These are phyloP conservation scores for Helostoma temminkii DNA, from an alignment of 2,797 vertebrate species.

Conservation along the genomic window DNA sequence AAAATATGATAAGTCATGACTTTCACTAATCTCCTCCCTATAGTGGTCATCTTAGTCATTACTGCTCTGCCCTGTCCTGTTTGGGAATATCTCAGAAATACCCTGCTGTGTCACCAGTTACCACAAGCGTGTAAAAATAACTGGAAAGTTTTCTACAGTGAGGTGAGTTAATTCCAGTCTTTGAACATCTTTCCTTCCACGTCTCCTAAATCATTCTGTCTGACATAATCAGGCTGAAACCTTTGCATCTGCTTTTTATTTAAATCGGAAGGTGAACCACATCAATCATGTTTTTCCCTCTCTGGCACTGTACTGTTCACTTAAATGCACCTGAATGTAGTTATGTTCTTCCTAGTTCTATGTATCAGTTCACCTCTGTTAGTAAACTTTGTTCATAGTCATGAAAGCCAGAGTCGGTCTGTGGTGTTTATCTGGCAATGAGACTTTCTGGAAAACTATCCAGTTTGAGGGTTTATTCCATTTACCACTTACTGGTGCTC, in stretches of 20 bases:
- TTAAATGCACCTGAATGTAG: neutral
- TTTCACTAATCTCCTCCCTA: slow-evolving; percentile 8
- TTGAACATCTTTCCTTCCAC: slow-evolving; percentile 13
- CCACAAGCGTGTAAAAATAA: slow-evolving; percentile 1
- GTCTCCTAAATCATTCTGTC: slow-evolving; percentile 29
- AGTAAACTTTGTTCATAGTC: neutral
- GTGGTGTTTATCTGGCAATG: slow-evolving; percentile 24
- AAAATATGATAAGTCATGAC: slow-evolving; percentile 1
- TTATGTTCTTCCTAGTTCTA: neutral
- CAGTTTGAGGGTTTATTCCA: neutral
- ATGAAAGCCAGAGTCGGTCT: neutral
- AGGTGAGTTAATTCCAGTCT: slow-evolving; percentile 16
- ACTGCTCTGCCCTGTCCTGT: neutral
- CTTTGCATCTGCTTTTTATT: slow-evolving; percentile 37
- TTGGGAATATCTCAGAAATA: slow-evolving; percentile 1
- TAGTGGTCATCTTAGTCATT: neutral
- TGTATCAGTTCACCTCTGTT: neutral
- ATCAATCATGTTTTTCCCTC: slow-evolving; percentile 14
- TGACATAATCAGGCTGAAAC: slow-evolving; percentile 10
- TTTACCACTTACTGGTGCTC: neutral
- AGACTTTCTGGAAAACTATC: neutral
- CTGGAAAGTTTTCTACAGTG: slow-evolving; percentile 5
- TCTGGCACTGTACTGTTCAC: neutral
- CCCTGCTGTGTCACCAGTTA: slow-evolving; percentile 15
- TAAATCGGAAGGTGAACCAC: slow-evolving; percentile 17